Percentiles rank a stretch among this genome's conserved stretches.
These are phyloP conservation scores for Tetanocera ferruginea DNA, from an alignment of 2,888 invertebrate genomes.

Conservation along the genomic window DNA sequence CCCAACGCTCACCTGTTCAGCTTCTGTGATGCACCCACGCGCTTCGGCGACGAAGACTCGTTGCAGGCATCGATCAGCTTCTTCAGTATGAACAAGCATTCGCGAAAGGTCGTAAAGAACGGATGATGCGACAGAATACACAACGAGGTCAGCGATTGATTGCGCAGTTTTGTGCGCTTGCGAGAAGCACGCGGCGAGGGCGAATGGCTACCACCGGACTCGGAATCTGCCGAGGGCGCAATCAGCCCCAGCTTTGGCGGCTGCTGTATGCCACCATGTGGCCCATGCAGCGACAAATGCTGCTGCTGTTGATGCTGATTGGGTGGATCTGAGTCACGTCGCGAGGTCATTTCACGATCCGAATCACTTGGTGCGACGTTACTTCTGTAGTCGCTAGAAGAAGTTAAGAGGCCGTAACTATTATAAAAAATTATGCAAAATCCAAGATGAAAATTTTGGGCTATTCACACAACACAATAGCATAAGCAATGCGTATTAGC, in stretches of 20 bases:
- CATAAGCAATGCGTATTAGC: background rate
- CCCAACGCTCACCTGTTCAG: conserved; percentile 78
- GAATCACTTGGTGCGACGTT: conserved; percentile 92
- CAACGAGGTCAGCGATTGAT: conserved; percentile 95
- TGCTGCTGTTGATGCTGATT: conserved; percentile 59
- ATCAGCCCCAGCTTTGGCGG: conserved; percentile 77
- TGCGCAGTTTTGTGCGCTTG: conserved; percentile 85
- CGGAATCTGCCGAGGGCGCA: conserved; percentile 82
- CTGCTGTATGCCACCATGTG: conserved; percentile 41
- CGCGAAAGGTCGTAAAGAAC: conserved; percentile 98
- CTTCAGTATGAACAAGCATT: conserved; percentile 95
- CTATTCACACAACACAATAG: background rate
- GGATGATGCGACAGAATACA: conserved; percentile 99
- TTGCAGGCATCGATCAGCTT: conserved; percentile 98
- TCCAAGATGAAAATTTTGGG: background rate
- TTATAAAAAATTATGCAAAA: conserved; percentile 56
- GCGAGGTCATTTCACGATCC: conserved; percentile 85
- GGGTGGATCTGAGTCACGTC: conserved; percentile 76
- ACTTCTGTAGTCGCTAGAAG: conserved; percentile 91
- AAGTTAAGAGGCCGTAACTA: conserved; percentile 70
- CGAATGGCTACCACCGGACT: conserved; percentile 89
- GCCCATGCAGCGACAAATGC: conserved; percentile 46
- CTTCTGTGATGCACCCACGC: conserved; percentile 91
- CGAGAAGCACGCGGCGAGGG: conserved; percentile 87
- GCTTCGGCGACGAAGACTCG: conserved; percentile 89